Conservation (phyloP, 1,140 invertebrate genomes). For the Aplysia californica region DNA sequence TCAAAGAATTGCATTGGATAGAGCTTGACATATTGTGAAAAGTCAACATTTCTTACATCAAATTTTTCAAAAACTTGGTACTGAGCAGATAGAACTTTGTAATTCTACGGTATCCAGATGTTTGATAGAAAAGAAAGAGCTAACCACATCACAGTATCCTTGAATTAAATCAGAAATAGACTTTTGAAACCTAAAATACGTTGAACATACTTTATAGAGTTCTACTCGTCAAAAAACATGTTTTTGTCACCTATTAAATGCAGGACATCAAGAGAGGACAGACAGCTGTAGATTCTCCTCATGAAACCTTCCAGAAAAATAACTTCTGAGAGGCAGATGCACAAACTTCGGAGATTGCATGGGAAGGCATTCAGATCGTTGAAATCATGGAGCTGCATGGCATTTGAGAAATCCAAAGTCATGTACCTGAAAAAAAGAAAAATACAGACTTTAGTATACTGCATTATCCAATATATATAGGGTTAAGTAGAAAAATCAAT, state of each 20-base stretch:
- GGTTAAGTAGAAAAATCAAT: background rate
- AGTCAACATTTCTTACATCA: no score
- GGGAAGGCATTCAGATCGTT: constrained; percentile 98
- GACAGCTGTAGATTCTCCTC: constrained; percentile 99
- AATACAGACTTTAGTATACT: background rate
- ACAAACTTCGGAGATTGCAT: constrained; percentile 96
- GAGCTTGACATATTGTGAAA: no score
- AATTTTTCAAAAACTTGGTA: no score
- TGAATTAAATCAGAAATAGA: no score
- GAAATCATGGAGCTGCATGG: constrained; percentile 99
- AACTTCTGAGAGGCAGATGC: constrained; percentile 97
- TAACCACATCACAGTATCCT: no score
- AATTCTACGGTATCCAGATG: no score
- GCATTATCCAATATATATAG: background rate
- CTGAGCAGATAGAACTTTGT: no score
- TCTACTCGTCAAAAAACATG: no score
- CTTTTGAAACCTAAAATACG: no score
- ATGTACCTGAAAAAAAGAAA: constrained; percentile 78
- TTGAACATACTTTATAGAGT: no score
- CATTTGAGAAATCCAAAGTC: constrained; percentile 97
- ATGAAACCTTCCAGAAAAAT: constrained; percentile 99
- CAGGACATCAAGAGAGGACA: constrained; percentile 97
- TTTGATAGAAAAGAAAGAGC: no score
- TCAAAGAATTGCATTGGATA: no score
- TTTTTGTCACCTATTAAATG: constrained; percentile 97